Percentiles rank a stretch among this genome's conserved stretches.
These are phyloP conservation scores for Pocillopora damicornis DNA, from an alignment of 64 coral and sea anemone genomes.

Conservation along the genomic window DNA sequence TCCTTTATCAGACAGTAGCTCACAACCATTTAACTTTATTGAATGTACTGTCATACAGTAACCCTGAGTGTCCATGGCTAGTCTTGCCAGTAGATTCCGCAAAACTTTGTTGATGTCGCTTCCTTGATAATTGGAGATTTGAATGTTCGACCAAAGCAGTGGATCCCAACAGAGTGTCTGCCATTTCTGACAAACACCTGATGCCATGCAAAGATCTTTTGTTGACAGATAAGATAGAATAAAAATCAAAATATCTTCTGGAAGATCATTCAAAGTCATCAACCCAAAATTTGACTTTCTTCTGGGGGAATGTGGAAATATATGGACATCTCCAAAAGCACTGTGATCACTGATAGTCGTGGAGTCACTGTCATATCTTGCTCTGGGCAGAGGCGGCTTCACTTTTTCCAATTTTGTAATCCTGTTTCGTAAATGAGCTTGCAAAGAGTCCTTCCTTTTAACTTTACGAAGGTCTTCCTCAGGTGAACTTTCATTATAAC, in stretches of 20 bases:
- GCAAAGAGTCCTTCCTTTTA: slow-evolving; percentile 73
- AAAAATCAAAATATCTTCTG: slow-evolving; percentile 74
- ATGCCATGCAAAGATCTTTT: slow-evolving; percentile 76
- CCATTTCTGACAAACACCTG: slow-evolving; percentile 91
- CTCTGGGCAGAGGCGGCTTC: slow-evolving; percentile 14
- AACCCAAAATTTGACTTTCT: slow-evolving; percentile 20
- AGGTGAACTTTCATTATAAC: slow-evolving; percentile 70
- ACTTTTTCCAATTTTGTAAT: slow-evolving; percentile 59
- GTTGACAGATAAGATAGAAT: slow-evolving; percentile 85
- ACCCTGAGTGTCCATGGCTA: slow-evolving; percentile 86
- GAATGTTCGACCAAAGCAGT: slow-evolving; percentile 71
- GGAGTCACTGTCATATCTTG: slow-evolving; percentile 76
- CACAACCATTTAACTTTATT: slow-evolving; percentile 90
- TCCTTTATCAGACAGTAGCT: slow-evolving; percentile 90
- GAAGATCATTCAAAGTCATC: slow-evolving; percentile 69
- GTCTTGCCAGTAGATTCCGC: slow-evolving; percentile 68
- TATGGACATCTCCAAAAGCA: slow-evolving; percentile 54
- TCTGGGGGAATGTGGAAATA: slow-evolving; percentile 31
- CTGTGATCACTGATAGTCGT: slow-evolving; percentile 86
- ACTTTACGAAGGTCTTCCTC: slow-evolving; percentile 51
- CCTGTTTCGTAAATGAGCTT: slow-evolving; percentile 73
- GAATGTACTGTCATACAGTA: slow-evolving; percentile 81
- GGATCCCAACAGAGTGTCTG: slow-evolving; percentile 94
- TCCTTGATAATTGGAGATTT: slow-evolving; percentile 80
- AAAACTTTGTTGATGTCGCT: slow-evolving; percentile 95